Evolutionary conservation across 2,113 vertebrate genomes (phyloP), one percentile per base, ranked within the genome.

Genomic region (Lethenteron reissneri): DNA sequence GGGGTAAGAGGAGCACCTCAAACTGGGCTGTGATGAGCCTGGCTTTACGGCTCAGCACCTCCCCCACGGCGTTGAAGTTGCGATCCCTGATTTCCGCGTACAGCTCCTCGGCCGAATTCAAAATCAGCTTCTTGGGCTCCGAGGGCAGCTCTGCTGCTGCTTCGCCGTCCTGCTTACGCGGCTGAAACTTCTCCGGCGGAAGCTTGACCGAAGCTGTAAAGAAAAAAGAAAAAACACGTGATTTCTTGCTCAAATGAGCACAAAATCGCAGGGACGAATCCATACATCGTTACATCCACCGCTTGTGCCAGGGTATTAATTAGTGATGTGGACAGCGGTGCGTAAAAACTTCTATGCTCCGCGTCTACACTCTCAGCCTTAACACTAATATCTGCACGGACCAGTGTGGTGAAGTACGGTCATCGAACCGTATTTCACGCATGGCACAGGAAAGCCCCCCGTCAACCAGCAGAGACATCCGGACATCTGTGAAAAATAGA

Each of bases 21-120:
- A 97, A 97, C 1, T 92, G 92, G 1, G 92, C 94, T 0, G 94
- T 97, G 79, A 99, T 99, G 62, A 96, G 85, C 80, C 97, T 99
- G 57, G 94, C 94, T 74, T 92, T 95, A 80, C 95, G 97, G 83
- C 94, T 99, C 68, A 99, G 88, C 12, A 94, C 92, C 0, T 87
- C 85, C 14, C 92, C 94, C 57, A 96, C 94, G 0, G 92, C 92
- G 0, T 99, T 99, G 79, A 99, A 99, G 76, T 97, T 99, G 78
- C 92, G 96, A 79, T 97, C 94, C 2, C 92, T 81, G 76, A 99
- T 97, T 82, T 99, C 94, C 0, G 92, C 92, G 0, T 97, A 97
- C 2, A 99, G 81, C 76, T 96, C 92, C 80, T 99, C 94, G 0
- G 92, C 94, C 0, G 94, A 99, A 75, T 96, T 99, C 70, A 97